A percentile compares a stretch with the other conserved stretches of the same genome.
phyloP scores from a whole-genome alignment of 1,140 invertebrate species.

The Drosophila lacertosa region DNA sequence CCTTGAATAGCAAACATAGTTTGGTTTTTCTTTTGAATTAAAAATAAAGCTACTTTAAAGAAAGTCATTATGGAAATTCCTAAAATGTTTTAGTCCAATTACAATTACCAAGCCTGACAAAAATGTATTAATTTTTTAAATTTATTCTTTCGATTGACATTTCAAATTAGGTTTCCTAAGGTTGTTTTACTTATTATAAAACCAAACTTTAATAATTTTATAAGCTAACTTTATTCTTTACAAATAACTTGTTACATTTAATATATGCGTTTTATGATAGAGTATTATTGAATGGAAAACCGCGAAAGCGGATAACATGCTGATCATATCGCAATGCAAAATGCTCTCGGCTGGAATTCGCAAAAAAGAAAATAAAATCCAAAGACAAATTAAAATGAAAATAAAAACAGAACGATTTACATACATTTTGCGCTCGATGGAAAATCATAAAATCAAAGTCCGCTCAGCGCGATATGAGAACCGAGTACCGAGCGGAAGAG shows the following conservation, averaged over 20 bases:
- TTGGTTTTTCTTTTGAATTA: no score
- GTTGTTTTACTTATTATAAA: no score
- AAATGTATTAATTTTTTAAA: no score
- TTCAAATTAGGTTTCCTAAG: no score
- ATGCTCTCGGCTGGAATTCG: constrained; percentile 42
- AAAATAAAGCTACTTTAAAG: no score
- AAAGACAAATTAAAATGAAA: constrained; percentile 10
- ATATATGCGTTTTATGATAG: constrained; percentile 1
- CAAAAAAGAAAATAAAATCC: constrained; percentile 43
- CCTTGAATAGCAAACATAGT: constrained; percentile 6
- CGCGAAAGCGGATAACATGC: constrained; percentile 56
- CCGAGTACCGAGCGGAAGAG: neutral
- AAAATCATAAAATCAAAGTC: constrained; percentile 62
- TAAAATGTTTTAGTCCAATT: no score
- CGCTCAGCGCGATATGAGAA: neutral
- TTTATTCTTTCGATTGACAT: no score
- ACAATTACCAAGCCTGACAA: no score
- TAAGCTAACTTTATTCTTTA: no score
- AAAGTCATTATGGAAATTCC: no score
- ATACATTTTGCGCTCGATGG: constrained; percentile 18
- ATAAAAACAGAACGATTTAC: constrained; percentile 2
- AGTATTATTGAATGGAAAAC: constrained; percentile 23
- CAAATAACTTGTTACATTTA: neutral
- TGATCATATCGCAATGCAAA: constrained; percentile 64
- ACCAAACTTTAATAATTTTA: no score